These are phyloP conservation scores for Lepilemur septentrionalis DNA, from an alignment of 2,797 vertebrate species.

Conservation along the genomic window DNA sequence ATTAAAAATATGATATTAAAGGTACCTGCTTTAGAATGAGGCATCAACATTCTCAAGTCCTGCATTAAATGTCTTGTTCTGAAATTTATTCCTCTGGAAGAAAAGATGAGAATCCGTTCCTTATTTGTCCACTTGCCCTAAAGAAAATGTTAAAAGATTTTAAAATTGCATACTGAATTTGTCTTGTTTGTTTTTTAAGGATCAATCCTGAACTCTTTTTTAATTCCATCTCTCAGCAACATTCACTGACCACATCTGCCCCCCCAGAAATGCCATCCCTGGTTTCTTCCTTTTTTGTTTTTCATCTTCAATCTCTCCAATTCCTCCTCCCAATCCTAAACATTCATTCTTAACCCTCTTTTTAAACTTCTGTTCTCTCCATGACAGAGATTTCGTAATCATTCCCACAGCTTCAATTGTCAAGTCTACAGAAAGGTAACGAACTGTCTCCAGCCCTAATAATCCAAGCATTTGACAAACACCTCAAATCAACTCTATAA, in stretches of 20 bases:
- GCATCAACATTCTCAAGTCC: conserved; percentile 95
- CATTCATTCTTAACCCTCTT: neutral
- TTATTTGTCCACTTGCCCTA: conserved; percentile 98
- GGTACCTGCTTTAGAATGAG: conserved; percentile 95
- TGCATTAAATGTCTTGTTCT: conserved; percentile 97
- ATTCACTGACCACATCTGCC: neutral
- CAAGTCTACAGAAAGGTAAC: neutral
- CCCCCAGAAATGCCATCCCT: neutral
- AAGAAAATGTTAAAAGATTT: neutral
- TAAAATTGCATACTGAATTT: neutral
- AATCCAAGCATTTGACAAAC: neutral
- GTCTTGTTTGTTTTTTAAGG: neutral
- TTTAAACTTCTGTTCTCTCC: neutral
- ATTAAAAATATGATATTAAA: neutral
- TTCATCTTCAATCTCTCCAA: neutral
- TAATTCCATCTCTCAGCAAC: neutral
- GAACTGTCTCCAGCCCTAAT: neutral
- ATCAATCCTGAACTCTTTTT: neutral
- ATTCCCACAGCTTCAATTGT: neutral
- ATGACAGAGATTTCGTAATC: neutral
- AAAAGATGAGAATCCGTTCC: conserved; percentile 96
- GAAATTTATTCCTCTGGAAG: conserved; percentile 96
- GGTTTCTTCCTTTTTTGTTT: neutral
- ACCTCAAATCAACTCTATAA: neutral
- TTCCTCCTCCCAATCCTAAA: neutral